A percentile compares a stretch with the other conserved stretches of the same genome.
Evolutionary conservation across 2,797 vertebrate genomes (phyloP).

Genomic region (Tenualosa thibaudeaui): DNA sequence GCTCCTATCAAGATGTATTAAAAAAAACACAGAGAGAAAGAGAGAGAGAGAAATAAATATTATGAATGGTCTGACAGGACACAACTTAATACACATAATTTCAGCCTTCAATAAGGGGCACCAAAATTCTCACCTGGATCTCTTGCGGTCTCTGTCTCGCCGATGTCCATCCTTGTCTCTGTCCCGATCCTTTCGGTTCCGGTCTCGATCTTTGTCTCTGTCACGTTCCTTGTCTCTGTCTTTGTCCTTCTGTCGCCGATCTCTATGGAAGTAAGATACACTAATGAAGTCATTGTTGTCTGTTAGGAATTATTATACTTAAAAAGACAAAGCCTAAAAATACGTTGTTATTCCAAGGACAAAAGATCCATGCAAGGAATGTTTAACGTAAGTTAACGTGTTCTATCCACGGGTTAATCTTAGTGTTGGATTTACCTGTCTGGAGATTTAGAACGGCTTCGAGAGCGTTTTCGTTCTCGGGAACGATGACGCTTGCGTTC

Average conservation of each 20-base stretch:
- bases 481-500: constrained; percentile 89
- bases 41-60: background rate
- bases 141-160: constrained; percentile 78
- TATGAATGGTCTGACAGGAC: background rate
- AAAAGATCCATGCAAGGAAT: too few relatives aligned
- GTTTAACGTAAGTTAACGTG: too few relatives aligned
- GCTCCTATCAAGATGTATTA: constrained; percentile 67
- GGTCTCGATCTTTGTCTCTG: constrained; percentile 85
- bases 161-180: constrained; percentile 75
- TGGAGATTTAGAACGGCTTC: constrained; percentile 85
- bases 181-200: constrained; percentile 81
- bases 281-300: background rate
- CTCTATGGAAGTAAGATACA: constrained; percentile 67
- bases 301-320: background rate
- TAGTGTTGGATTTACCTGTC: constrained; percentile 76
- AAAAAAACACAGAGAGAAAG: background rate
- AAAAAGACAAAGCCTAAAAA: background rate
- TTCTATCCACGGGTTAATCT: too few relatives aligned
- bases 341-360: too few relatives aligned
- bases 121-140: constrained; percentile 75
- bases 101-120: background rate
- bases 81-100: background rate
- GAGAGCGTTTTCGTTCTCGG: constrained; percentile 81
- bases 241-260: constrained; percentile 88
- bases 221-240: constrained; percentile 84